Base-by-base conservation (phyloP, 2,888 invertebrate genomes). In the Holacanthella duospinosa region DNA sequence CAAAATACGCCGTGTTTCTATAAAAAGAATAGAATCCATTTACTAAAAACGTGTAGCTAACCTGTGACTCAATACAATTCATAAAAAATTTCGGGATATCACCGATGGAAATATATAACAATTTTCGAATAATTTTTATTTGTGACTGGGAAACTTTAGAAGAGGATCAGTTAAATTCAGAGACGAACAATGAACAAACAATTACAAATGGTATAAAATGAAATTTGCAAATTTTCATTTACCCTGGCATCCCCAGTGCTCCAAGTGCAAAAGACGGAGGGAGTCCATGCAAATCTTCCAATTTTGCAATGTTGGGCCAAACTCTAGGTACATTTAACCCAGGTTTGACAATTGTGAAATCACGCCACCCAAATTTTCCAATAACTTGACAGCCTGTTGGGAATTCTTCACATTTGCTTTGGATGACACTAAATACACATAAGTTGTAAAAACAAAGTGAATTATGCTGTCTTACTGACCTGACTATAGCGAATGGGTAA, bases 341-440 rank as follows among this genome's bases (percentile, higher is more conserved):
- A 6, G 68, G 80, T 64, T 80, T 79, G 1, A 80, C 75, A 29
- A 85, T 75, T 0, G 84, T 82, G 68, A 82, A 81, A 1, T 82
- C 82, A 69, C 83, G 77, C 88, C 89, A 89, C 24, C 89, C 89
- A 72, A 85, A 81, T 64, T 81, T 76, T 2, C 82, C 85, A 2
- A 83, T 76, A 19, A 88, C 79, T 70, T 82, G 79, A 72, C 80
- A 81, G 1, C 86, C 87, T 21, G 83, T 82, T 0, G 85, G 84
- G 75, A 79, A 87, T 2, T 82, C 79, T 16, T 79, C 72, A 76
- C 86, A 82, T 68, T 83, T 84, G 68, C 86, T 87, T 60, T 83
- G 83, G 59, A 85, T 78, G 43, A 89, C 83, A 75, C 87, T 87
- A 74, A 59, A 79, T 78, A 71, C 68, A 66, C 9, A 58, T 6